phyloP scores from a whole-genome alignment of 2,797 vertebrate species.

The Macropus fuliginosus region DNA sequence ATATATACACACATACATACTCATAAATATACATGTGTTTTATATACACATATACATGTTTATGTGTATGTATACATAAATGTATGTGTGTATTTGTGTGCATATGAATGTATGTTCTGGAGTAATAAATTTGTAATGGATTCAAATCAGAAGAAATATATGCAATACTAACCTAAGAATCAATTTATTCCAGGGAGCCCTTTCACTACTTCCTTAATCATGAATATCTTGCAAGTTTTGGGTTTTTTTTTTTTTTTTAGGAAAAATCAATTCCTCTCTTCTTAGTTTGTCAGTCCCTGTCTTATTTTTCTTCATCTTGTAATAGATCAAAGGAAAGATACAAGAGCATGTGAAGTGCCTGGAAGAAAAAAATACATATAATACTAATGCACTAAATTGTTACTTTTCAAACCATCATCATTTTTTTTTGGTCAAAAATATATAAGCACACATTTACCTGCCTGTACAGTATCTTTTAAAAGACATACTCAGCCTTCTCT shows the following conservation, averaged over 20 bases:
- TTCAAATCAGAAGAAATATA: conserved; percentile 13
- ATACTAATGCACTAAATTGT: not conserved
- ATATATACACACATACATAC: not conserved
- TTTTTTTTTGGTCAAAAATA: conserved; percentile 42
- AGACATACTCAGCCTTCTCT: conserved; percentile 8
- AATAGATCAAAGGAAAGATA: conserved; percentile 57
- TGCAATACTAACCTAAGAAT: not conserved
- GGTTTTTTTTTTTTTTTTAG: not conserved
- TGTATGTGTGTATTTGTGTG: no score
- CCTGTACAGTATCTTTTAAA: conserved; percentile 21
- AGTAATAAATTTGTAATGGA: not conserved
- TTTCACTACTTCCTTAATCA: not conserved
- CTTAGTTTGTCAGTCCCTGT: conserved; percentile 36
- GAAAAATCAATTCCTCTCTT: not conserved
- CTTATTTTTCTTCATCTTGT: conserved; percentile 38
- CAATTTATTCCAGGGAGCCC: not conserved
- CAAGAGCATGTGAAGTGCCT: conserved; percentile 1
- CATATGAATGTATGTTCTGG: not conserved
- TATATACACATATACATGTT: no score
- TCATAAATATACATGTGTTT: no score
- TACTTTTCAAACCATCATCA: conserved; percentile 51
- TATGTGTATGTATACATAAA: no score
- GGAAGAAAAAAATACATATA: not conserved
- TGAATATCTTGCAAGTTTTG: not conserved
- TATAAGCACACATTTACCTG: not conserved